Evolutionary conservation across 2,888 invertebrate genomes (phyloP), one percentile per base, ranked within the genome.

Genomic region (Eueremaeus valkanovi): DNA sequence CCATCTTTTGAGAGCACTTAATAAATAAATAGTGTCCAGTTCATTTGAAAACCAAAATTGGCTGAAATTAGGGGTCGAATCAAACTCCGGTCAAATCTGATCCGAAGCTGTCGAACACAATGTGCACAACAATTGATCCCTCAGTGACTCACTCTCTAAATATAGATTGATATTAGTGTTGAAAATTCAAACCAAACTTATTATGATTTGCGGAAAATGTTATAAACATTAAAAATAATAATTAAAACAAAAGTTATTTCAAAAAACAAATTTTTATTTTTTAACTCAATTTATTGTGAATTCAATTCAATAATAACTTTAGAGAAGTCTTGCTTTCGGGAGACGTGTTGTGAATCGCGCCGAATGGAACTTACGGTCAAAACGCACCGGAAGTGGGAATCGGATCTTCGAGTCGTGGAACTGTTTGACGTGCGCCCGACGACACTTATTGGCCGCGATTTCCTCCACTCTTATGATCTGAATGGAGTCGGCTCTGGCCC

Each of bases 401-500:
- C 89, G 89, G 85, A 99, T 96, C 84, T 89, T 91, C 78, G 93
- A 91, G 86, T 98, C 84, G 86, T 98, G 98, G 90, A 99, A 99
- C 86, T 98, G 97, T 86, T 96, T 97, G 78, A 99, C 91, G 83
- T 94, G 92, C 33, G 95, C 92, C 82, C 98, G 89, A 81, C 97
- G 89, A 83, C 95, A 95, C 81, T 94, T 92, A 29, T 87, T 86
- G 29, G 96, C 93, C 82, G 90, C 89, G 77, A 99, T 92, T 76
- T 91, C 88, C 85, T 97, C 93, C 79, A 98, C 95, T 87, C 93
- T 93, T 84, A 99, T 98, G 82, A 99, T 97, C 88, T 95, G 89
- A 81, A 99, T 99, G 24, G 96, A 91, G 84, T 97, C 96, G 72
- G 98, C 96, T 79, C 98, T 88, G 40, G 99, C 99, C 83, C 99